Conservation (phyloP, 2,113 vertebrate genomes). For the Eulacestoma nigropectus region DNA sequence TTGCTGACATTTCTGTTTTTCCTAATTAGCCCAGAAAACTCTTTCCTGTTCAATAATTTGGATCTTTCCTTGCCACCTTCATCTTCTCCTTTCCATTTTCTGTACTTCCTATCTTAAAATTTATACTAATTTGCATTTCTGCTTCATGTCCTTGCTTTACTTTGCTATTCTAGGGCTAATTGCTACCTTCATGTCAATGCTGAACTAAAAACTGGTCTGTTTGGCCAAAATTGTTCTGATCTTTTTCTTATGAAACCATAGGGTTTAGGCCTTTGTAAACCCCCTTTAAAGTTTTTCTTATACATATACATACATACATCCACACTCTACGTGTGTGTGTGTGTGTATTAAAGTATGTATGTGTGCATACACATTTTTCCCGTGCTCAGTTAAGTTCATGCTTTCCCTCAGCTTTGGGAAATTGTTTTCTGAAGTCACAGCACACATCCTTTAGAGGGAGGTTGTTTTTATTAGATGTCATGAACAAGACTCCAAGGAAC, state of each 20-base stretch:
- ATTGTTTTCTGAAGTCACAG: background rate
- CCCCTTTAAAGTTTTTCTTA: background rate
- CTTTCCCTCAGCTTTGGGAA: background rate
- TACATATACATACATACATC: background rate
- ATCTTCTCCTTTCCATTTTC: background rate
- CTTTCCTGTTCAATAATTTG: slow-evolving; percentile 11
- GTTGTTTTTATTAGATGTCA: background rate
- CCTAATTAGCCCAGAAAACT: slow-evolving; percentile 6
- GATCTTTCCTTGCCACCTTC: background rate
- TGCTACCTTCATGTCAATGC: background rate
- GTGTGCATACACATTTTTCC: background rate
- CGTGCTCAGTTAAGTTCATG: background rate
- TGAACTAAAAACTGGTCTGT: background rate
- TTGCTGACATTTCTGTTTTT: background rate
- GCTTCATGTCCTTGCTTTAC: background rate
- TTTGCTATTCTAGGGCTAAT: slow-evolving; percentile 4
- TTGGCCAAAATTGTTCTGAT: background rate
- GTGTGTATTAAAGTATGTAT: accelerated
- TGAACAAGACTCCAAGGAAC: background rate
- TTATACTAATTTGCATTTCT: slow-evolving; percentile 23
- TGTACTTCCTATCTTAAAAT: background rate
- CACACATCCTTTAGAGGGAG: background rate
- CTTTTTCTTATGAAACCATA: background rate
- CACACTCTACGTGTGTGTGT: background rate
- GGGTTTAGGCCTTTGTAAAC: background rate